Percentiles rank a stretch among this genome's conserved stretches.
Conservation (phyloP, 2,797 vertebrate species). For the Bradypodion pumilum region DNA sequence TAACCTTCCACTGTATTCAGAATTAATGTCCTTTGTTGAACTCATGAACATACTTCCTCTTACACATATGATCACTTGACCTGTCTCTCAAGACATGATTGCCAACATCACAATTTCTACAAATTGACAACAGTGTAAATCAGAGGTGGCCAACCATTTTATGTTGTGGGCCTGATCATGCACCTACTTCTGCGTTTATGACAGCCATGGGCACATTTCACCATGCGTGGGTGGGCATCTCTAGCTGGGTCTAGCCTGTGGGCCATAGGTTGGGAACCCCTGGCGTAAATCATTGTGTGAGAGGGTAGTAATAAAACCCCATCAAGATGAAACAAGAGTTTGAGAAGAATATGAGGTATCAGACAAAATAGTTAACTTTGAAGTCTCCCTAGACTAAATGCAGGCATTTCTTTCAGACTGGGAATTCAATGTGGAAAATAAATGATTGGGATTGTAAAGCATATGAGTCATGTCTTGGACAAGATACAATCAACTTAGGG, state of each 20-base stretch:
- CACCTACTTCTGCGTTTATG: too few species aligned
- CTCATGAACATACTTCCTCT: background rate
- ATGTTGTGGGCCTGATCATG: too few species aligned
- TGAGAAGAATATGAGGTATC: background rate
- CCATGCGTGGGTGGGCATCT: too few species aligned
- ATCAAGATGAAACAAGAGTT: constrained; percentile 4
- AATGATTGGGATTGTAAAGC: background rate
- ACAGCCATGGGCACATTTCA: too few species aligned
- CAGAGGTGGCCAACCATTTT: too few species aligned
- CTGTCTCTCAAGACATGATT: background rate
- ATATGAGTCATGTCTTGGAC: constrained; percentile 5
- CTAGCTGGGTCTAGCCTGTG: too few species aligned
- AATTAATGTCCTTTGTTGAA: background rate
- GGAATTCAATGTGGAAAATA: constrained; percentile 13
- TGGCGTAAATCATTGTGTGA: background rate
- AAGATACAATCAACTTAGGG: constrained; percentile 18
- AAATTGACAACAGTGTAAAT: constrained; percentile 3
- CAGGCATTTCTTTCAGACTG: constrained; percentile 58
- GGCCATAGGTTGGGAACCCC: too few species aligned
- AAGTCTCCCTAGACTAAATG: constrained; percentile 5
- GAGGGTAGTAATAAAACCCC: background rate
- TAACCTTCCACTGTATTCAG: background rate
- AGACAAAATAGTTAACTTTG: background rate
- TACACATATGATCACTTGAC: background rate
- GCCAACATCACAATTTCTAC: background rate